These are phyloP conservation scores for Phalacrocorax aristotelis DNA, from an alignment of 2,113 vertebrate genomes.

Conservation along the genomic window DNA sequence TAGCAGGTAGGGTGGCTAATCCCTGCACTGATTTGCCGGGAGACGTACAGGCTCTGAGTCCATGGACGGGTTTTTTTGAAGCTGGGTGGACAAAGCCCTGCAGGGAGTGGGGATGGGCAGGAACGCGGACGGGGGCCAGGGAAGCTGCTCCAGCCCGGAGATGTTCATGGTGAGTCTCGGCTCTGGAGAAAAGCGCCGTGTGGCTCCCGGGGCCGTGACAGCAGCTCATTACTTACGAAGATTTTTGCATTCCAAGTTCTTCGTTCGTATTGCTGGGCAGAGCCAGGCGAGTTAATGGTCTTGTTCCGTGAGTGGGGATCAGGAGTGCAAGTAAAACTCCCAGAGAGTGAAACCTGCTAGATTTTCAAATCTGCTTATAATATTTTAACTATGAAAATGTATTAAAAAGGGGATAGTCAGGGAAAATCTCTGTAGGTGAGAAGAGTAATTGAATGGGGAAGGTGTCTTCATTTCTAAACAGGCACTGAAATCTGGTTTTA, in stretches of 20 bases:
- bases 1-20: not conserved
- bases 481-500: not conserved
- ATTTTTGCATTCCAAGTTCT: not conserved
- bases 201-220: accelerated
- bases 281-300: not conserved
- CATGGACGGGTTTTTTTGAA: not conserved
- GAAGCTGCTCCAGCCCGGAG: not conserved
- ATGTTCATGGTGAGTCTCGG: not conserved
- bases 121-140: not conserved
- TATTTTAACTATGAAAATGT: not conserved
- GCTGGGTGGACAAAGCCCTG: not conserved
- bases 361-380: not conserved
- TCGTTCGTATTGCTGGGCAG: not conserved
- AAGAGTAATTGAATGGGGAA: not conserved
- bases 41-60: not conserved
- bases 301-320: not conserved
- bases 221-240: not conserved
- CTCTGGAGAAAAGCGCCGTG: accelerated
- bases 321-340: not conserved
- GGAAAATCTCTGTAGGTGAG: not conserved
- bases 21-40: not conserved
- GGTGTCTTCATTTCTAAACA: not conserved
- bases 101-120: not conserved
- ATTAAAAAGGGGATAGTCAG: not conserved
- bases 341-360: not conserved